phyloP scores from a whole-genome alignment of 2,113 vertebrate species.

The Petrocephalus zakoni region DNA sequence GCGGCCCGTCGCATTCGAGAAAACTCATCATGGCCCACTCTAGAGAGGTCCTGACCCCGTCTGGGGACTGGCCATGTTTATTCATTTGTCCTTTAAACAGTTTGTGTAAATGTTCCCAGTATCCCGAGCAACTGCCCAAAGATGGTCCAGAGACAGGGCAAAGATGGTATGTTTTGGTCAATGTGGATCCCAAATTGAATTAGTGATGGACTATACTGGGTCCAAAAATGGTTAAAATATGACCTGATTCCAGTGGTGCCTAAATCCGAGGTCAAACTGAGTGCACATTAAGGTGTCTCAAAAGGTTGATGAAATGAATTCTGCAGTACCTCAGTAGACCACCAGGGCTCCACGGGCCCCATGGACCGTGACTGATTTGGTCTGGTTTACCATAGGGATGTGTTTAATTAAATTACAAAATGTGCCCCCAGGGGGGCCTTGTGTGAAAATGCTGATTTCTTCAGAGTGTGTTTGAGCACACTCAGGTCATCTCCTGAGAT shows the following conservation, averaged over 20 bases:
- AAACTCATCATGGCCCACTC: slow-evolving; percentile 40
- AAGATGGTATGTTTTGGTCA: background rate
- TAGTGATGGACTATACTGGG: background rate
- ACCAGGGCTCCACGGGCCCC: background rate
- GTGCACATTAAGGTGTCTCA: background rate
- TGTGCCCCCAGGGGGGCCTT: background rate
- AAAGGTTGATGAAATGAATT: background rate
- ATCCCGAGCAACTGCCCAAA: background rate
- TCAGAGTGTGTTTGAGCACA: background rate
- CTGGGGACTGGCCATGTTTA: background rate
- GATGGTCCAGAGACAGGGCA: background rate
- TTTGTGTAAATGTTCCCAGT: background rate
- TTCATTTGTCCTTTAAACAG: background rate
- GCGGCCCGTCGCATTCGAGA: slow-evolving; percentile 35
- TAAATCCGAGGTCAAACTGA: background rate
- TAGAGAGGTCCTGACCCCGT: slow-evolving; percentile 30
- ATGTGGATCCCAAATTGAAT: background rate
- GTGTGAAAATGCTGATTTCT: slow-evolving; percentile 20
- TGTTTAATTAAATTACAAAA: slow-evolving; percentile 37
- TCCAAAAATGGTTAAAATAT: background rate
- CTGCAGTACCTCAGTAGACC: background rate
- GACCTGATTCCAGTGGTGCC: background rate
- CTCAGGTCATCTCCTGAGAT: background rate
- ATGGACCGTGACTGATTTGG: background rate
- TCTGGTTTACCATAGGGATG: background rate